Evolutionary conservation across 1,140 invertebrate species (phyloP).

Genomic region (Pomacea maculata): DNA sequence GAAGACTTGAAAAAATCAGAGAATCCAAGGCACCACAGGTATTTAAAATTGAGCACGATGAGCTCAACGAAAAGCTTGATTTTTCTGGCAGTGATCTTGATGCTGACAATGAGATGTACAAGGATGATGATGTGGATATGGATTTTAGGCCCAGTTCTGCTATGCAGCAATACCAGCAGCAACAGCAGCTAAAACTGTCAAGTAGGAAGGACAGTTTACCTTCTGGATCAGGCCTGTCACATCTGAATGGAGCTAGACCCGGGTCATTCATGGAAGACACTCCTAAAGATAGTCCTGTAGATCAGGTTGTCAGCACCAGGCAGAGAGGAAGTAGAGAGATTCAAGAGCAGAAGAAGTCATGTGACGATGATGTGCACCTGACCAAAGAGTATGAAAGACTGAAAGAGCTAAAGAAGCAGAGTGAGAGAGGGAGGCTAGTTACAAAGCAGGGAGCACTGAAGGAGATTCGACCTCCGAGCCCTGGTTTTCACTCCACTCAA

Average conservation of each 20-base stretch:
- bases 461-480: constrained; percentile 12
- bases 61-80: constrained; percentile 40
- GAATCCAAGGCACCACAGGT: constrained; percentile 52
- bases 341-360: constrained; percentile 8
- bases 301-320: too few relatives aligned
- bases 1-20: constrained; percentile 50
- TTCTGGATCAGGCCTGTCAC: too few relatives aligned
- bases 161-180: constrained; percentile 14
- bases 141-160: constrained; percentile 12
- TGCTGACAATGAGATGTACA: constrained; percentile 5
- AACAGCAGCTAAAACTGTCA: constrained; percentile 3
- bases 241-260: too few relatives aligned
- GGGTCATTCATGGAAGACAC: too few relatives aligned
- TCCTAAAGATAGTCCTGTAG: too few relatives aligned
- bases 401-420: not conserved
- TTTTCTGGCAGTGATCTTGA: constrained; percentile 32
- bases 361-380: constrained; percentile 8
- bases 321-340: not conserved
- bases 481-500: not conserved
- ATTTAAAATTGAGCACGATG: constrained; percentile 49
- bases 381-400: constrained; percentile 12
- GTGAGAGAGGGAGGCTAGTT: not conserved
- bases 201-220: not conserved
- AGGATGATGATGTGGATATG: not conserved
- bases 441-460: not conserved